These are phyloP conservation scores for Phyllotreta striolata DNA, from an alignment of 2,888 invertebrate genomes.

Conservation along the genomic window DNA sequence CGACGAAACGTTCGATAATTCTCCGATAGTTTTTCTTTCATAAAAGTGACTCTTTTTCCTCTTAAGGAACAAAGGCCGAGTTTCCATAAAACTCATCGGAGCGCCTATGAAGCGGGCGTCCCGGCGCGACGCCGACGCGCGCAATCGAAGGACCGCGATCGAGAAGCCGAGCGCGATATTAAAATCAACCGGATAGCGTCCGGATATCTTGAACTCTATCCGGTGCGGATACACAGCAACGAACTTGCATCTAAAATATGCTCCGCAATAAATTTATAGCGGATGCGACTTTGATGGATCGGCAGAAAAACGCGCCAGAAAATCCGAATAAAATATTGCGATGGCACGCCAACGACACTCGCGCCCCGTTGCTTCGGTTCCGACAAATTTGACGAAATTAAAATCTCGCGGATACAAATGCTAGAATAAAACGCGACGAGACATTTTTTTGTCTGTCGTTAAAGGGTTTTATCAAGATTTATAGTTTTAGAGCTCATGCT, in stretches of 20 bases:
- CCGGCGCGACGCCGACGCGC: not conserved
- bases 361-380: slow-evolving; percentile 11
- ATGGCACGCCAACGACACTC: slow-evolving; percentile 7
- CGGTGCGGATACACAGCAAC: slow-evolving; percentile 26
- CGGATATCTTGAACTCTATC: slow-evolving; percentile 33
- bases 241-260: slow-evolving; percentile 32
- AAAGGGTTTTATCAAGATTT: too few species aligned
- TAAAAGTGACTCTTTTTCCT: too few species aligned
- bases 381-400: too few species aligned
- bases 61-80: too few species aligned
- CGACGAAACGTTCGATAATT: too few species aligned
- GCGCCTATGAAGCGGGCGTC: not conserved
- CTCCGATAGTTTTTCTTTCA: too few species aligned
- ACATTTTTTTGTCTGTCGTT: too few species aligned
- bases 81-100: not conserved
- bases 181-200: slow-evolving; percentile 31
- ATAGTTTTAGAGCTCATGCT: too few species aligned
- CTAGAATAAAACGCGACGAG: too few species aligned
- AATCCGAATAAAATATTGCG: slow-evolving; percentile 19
- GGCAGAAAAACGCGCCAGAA: slow-evolving; percentile 18
- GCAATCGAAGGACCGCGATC: slow-evolving; percentile 9
- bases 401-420: too few species aligned
- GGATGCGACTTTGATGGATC: slow-evolving; percentile 32
- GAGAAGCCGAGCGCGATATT: slow-evolving; percentile 21
- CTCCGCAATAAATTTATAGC: slow-evolving; percentile 30